Evolutionary conservation across 2,888 invertebrate genomes (phyloP).

Genomic region (Mimas tiliae): DNA sequence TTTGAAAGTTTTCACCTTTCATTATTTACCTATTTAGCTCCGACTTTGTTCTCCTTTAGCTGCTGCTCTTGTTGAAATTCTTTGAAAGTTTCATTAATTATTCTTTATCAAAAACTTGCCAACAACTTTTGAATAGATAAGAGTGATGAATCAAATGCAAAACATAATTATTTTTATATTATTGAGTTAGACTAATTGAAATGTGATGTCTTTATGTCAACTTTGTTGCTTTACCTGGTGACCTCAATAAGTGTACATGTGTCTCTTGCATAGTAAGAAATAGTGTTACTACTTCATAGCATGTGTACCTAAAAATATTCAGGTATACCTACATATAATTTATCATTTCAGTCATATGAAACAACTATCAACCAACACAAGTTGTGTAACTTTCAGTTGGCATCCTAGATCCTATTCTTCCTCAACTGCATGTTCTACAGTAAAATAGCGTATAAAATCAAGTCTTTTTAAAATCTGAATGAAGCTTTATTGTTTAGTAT

Average conservation of each 20-base stretch:
- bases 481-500: too few species aligned
- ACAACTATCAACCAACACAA: too few species aligned
- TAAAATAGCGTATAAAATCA: too few species aligned
- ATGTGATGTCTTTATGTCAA: background rate
- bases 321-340: too few species aligned
- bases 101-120: constrained; percentile 37
- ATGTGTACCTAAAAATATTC: too few species aligned
- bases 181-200: background rate
- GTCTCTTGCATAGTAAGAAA: background rate
- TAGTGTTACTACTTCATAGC: too few species aligned
- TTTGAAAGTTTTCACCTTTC: constrained; percentile 67
- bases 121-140: constrained; percentile 5
- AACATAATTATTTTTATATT: background rate
- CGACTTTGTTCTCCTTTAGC: constrained; percentile 57
- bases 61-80: constrained; percentile 56
- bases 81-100: constrained; percentile 60
- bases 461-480: too few species aligned
- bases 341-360: too few species aligned
- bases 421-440: too few species aligned
- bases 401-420: too few species aligned
- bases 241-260: too few species aligned
- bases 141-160: background rate
- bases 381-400: too few species aligned
- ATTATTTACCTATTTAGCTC: constrained; percentile 69
- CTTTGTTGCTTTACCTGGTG: background rate